phyloP scores from a whole-genome alignment of 1,140 invertebrate genomes.

The Caenorhabditis tropicalis region DNA sequence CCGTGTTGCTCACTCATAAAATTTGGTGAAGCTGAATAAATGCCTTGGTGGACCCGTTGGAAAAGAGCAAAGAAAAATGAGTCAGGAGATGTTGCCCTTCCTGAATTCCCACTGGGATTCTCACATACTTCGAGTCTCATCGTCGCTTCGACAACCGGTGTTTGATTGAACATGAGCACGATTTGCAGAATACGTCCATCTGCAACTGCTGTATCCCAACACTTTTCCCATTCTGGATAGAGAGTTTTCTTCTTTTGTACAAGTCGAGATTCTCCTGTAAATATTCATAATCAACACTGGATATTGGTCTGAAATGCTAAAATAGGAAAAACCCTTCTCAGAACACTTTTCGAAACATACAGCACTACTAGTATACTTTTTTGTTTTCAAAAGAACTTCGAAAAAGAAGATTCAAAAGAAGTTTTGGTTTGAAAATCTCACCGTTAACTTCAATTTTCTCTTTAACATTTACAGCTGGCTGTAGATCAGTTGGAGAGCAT shows the following conservation, averaged over 20 bases:
- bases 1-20: not conserved
- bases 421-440: slow-evolving; percentile 48
- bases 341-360: too few species aligned
- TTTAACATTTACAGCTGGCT: slow-evolving; percentile 70
- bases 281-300: too few species aligned
- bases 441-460: slow-evolving; percentile 72
- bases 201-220: slow-evolving; percentile 69
- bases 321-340: too few species aligned
- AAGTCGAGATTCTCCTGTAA: slow-evolving; percentile 70
- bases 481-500: slow-evolving; percentile 61
- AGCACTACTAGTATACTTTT: too few species aligned
- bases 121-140: slow-evolving; percentile 68
- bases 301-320: too few species aligned
- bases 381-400: not conserved
- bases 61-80: not conserved
- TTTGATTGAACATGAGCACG: slow-evolving; percentile 65
- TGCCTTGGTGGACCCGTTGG: not conserved
- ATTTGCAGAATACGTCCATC: slow-evolving; percentile 69
- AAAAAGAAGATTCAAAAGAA: slow-evolving; percentile 8
- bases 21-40: slow-evolving; percentile 30
- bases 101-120: not conserved
- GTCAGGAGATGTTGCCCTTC: not conserved
- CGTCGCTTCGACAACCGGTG: slow-evolving; percentile 68
- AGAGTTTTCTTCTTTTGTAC: slow-evolving; percentile 72
- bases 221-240: slow-evolving; percentile 71